A percentile compares a stretch with the other conserved stretches of the same genome.
Evolutionary conservation across 2,888 invertebrate species (phyloP).

Genomic region (Idaea straminata): DNA sequence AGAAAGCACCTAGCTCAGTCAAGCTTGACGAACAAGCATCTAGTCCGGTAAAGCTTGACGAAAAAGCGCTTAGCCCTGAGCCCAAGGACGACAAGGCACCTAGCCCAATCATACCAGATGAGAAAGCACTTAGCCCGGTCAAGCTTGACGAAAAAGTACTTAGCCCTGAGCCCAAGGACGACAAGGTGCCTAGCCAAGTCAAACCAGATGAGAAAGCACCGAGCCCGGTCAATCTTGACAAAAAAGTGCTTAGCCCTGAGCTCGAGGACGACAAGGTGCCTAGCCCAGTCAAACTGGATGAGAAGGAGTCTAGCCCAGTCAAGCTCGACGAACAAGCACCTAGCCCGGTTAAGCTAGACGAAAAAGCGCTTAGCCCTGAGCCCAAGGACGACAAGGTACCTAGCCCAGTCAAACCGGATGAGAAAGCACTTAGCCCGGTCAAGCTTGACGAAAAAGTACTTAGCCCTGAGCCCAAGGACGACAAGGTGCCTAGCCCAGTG

Average conservation of each 20-base stretch:
- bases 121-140: conserved; percentile 10
- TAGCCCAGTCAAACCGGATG: conserved; percentile 15
- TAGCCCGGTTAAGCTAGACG: conserved; percentile 15
- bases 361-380: conserved; percentile 11
- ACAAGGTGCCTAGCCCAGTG: conserved; percentile 9
- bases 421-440: conserved; percentile 12
- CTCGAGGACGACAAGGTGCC: conserved; percentile 8
- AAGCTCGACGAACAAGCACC: conserved; percentile 6
- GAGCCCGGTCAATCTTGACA: conserved; percentile 16
- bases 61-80: too few species aligned
- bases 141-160: conserved; percentile 8
- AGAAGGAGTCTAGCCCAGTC: conserved; percentile 11
- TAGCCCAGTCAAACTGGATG: conserved; percentile 8
- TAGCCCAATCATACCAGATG: conserved; percentile 13
- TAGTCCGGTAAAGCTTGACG: conserved; percentile 9
- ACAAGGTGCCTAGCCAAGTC: conserved; percentile 3
- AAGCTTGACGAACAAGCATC: conserved; percentile 12
- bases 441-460: conserved; percentile 5
- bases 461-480: conserved; percentile 10
- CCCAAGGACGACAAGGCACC: too few species aligned
- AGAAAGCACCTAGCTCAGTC: conserved; percentile 12
- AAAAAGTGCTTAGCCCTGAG: conserved; percentile 15
- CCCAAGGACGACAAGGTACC: conserved; percentile 7
- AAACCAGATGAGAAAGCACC: conserved; percentile 15
- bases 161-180: conserved; percentile 10